A percentile compares a stretch with the other conserved stretches of the same genome.
These are phyloP conservation scores for Bombus impatiens DNA, from an alignment of 1,140 invertebrate species.

Conservation along the genomic window DNA sequence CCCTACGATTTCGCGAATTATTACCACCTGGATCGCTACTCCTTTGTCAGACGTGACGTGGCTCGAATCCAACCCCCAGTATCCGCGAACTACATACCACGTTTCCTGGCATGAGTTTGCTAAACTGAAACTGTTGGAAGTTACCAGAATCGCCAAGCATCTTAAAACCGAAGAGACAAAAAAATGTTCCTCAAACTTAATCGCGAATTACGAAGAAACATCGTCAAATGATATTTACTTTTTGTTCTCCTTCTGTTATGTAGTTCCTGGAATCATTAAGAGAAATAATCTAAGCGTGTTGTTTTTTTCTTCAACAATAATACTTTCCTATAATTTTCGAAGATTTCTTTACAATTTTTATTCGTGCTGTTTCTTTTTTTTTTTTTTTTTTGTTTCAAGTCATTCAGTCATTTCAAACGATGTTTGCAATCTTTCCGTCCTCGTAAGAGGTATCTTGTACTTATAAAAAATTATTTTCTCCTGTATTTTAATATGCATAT, in stretches of 20 bases:
- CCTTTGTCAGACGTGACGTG: conserved; percentile 36
- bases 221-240: too few species aligned
- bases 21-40: conserved; percentile 47
- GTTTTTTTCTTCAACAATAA: too few species aligned
- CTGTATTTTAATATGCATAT: neutral
- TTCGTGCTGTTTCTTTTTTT: too few species aligned
- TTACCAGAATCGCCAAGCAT: neutral
- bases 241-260: too few species aligned
- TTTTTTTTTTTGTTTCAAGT: too few species aligned
- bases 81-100: neutral
- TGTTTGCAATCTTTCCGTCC: neutral
- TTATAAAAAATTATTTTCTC: neutral
- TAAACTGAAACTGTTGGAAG: neutral
- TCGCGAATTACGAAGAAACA: neutral
- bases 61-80: neutral
- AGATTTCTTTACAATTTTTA: too few species aligned
- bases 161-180: neutral
- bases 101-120: neutral
- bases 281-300: too few species aligned
- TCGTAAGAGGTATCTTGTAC: neutral
- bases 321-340: too few species aligned
- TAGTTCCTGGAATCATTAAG: too few species aligned
- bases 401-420: neutral
- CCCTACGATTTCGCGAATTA: conserved; percentile 60
- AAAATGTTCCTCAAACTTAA: neutral